Percentiles rank a stretch among this genome's conserved stretches.
Evolutionary conservation across 35 echinoderm and acorn worm genomes (phyloP).

Genomic region (Ophioderma brevispina): DNA sequence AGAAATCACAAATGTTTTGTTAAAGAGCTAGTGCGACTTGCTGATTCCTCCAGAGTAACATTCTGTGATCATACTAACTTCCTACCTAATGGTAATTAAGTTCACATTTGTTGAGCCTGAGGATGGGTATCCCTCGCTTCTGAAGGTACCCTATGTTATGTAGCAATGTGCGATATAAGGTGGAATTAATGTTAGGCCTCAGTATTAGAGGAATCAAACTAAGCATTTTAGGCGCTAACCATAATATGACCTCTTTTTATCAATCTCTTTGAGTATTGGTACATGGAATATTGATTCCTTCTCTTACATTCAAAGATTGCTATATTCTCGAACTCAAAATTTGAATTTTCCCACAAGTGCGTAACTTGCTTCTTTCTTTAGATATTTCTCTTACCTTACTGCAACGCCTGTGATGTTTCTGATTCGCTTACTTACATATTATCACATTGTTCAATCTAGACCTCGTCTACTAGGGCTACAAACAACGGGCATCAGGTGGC

Average conservation of each 20-base stretch:
- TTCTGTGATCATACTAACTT: background rate
- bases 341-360: too few relatives aligned
- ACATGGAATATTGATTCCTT: conserved; percentile 7
- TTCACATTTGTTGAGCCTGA: background rate
- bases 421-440: too few relatives aligned
- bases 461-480: too few relatives aligned
- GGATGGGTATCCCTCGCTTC: background rate
- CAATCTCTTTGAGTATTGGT: background rate
- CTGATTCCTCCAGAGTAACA: background rate
- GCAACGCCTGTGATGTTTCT: too few relatives aligned
- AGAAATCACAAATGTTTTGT: background rate
- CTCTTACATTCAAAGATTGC: background rate
- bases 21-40: background rate
- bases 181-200: background rate
- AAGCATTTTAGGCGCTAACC: background rate
- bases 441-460: too few relatives aligned
- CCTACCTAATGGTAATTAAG: background rate
- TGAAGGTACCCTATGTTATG: background rate
- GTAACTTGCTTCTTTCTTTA: too few relatives aligned
- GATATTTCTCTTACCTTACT: too few relatives aligned
- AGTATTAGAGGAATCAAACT: background rate
- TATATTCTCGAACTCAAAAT: background rate
- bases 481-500: too few relatives aligned
- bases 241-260: background rate
- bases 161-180: background rate